Conservation (phyloP, 2,113 vertebrate species). For the Ciconia maguari region DNA sequence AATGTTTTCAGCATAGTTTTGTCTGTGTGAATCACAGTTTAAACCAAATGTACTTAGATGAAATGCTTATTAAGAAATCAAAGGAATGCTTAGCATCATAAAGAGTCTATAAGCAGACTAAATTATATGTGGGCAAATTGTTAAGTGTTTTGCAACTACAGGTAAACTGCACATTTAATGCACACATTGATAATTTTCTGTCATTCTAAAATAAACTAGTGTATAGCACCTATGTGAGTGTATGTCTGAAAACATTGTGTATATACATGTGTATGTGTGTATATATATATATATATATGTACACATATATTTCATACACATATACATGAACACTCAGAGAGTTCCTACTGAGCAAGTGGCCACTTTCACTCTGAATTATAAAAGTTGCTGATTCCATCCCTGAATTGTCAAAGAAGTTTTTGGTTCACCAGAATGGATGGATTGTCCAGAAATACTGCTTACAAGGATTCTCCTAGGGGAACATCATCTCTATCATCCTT, state of each 20-base stretch:
- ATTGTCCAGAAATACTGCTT: background rate
- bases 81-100: background rate
- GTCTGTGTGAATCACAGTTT: background rate
- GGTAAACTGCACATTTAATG: background rate
- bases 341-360: background rate
- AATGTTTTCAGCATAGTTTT: background rate
- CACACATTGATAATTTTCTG: background rate
- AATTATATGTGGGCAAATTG: background rate
- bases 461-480: background rate
- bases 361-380: background rate
- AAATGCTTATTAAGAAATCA: background rate
- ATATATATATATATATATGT: too few relatives aligned
- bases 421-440: background rate
- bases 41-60: background rate
- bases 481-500: background rate
- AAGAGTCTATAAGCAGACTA: background rate
- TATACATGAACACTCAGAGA: background rate
- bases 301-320: background rate
- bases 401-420: background rate
- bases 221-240: background rate
- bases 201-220: background rate
- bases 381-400: background rate
- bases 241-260: background rate
- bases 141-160: background rate
- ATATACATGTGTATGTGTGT: background rate